Conservation (phyloP, 2,797 vertebrate species). For the Carduelis carduelis region DNA sequence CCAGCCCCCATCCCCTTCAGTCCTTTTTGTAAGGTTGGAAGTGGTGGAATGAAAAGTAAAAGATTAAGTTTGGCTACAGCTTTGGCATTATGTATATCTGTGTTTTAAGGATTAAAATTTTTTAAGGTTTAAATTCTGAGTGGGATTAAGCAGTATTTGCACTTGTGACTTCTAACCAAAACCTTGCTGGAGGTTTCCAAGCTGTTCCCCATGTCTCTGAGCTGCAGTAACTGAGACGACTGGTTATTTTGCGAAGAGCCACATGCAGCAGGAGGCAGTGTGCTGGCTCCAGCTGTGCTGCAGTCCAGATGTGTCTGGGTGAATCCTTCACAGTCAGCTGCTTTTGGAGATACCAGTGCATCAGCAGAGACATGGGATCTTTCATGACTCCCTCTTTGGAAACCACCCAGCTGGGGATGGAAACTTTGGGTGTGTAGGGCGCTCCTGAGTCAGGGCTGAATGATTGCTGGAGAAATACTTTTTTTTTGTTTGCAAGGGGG, state of each 20-base stretch:
- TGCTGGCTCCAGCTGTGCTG: background rate
- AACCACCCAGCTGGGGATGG: background rate
- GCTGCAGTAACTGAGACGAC: background rate
- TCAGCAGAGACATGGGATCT: background rate
- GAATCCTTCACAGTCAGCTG: background rate
- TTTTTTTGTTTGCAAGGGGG: background rate
- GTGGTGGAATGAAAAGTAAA: background rate
- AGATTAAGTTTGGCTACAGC: background rate
- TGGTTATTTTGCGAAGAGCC: background rate
- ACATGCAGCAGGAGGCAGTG: accelerated
- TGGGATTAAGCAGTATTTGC: background rate
- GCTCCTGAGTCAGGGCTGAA: background rate
- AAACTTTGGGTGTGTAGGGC: background rate
- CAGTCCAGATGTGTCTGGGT: background rate
- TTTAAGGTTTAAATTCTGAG: background rate
- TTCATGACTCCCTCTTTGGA: background rate
- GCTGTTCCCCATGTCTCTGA: background rate
- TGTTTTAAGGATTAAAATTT: background rate
- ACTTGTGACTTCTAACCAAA: background rate
- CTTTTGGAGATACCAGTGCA: background rate
- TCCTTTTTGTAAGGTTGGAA: background rate
- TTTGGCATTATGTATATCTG: background rate
- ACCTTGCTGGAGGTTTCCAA: background rate
- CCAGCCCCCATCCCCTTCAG: background rate
- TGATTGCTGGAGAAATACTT: background rate